Evolutionary conservation across 2,888 invertebrate genomes (phyloP).

Genomic region (Patella depressa): DNA sequence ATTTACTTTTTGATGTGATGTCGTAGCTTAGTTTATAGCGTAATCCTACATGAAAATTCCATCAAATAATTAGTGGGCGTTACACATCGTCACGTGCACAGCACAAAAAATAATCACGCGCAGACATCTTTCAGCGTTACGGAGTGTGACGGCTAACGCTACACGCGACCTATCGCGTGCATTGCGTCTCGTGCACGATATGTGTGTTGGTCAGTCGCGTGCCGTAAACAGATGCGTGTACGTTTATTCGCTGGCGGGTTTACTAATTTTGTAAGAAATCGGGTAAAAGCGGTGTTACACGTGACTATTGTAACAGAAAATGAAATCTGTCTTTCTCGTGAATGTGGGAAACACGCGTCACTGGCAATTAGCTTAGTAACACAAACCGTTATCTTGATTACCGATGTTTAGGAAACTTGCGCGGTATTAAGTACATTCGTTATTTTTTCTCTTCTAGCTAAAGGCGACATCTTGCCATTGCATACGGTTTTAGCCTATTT

Average conservation of each 20-base stretch:
- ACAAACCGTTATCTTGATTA: not conserved
- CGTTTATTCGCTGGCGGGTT: not conserved
- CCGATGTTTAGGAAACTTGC: too few species aligned
- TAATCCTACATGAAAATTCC: not conserved
- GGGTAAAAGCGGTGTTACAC: not conserved
- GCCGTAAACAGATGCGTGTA: not conserved
- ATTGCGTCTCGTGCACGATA: not conserved
- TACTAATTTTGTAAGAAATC: not conserved
- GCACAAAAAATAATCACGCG: slow-evolving; percentile 6
- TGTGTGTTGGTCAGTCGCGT: not conserved
- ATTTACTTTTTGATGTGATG: too few species aligned
- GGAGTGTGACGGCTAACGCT: slow-evolving; percentile 12
- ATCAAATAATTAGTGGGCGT: slow-evolving; percentile 13
- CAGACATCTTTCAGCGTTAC: slow-evolving; percentile 3
- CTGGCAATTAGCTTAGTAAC: not conserved
- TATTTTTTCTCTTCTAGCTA: too few species aligned
- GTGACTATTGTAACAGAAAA: not conserved
- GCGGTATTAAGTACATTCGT: too few species aligned
- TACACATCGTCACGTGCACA: not conserved
- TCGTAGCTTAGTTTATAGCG: too few species aligned
- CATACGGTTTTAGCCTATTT: not conserved
- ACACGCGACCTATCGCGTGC: slow-evolving; percentile 9
- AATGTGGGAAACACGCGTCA: not conserved
- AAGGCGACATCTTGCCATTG: not conserved
- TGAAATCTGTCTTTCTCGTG: not conserved